Conservation (phyloP, 2,113 vertebrate genomes). For the Probosciger aterrimus region DNA sequence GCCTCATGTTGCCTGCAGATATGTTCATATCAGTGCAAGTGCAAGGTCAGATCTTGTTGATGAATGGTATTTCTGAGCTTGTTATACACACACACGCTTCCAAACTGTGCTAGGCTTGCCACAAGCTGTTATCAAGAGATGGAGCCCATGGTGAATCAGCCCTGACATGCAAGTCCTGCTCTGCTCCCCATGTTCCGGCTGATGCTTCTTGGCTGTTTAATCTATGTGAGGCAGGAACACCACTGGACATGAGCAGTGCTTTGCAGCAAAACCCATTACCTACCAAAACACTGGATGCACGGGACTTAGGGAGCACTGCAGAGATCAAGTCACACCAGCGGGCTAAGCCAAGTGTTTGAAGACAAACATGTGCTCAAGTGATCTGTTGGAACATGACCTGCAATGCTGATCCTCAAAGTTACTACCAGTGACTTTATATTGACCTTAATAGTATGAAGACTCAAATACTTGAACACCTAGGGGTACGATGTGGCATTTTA, state of each 20-base stretch:
- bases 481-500: not conserved
- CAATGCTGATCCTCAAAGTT: not conserved
- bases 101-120: not conserved
- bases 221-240: not conserved
- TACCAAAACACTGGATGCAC: not conserved
- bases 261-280: not conserved
- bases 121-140: not conserved
- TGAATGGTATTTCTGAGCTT: not conserved
- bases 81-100: not conserved
- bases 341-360: not conserved
- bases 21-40: not conserved
- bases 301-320: accelerated
- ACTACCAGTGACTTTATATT: not conserved
- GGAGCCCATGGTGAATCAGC: not conserved
- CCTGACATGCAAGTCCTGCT: not conserved
- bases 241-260: not conserved
- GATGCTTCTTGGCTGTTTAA: not conserved
- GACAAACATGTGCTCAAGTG: not conserved
- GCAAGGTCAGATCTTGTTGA: not conserved
- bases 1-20: not conserved
- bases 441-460: not conserved
- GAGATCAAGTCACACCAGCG: not conserved
- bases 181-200: not conserved
- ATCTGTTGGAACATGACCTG: not conserved
- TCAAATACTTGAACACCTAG: not conserved